phyloP scores from a whole-genome alignment of 2,888 invertebrate genomes.

The Drosophila falleni region DNA sequence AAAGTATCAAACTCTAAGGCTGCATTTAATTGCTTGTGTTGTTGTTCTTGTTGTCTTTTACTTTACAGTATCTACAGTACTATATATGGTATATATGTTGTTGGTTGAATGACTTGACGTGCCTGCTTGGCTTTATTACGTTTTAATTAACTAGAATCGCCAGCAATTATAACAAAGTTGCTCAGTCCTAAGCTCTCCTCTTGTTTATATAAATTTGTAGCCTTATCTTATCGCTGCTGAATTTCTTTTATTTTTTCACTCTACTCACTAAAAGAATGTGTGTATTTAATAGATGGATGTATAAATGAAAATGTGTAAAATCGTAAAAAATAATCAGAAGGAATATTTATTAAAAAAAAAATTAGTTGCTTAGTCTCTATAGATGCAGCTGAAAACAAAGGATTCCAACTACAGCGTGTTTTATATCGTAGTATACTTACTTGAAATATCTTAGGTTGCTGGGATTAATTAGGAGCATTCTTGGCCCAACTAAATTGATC shows the following conservation, averaged over 20 bases:
- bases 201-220: no score
- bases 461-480: conserved; percentile 50
- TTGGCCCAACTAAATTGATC: conserved; percentile 46
- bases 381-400: not conserved
- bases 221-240: no score
- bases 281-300: not conserved
- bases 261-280: no score
- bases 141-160: conserved; percentile 78
- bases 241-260: no score
- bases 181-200: conserved; percentile 36
- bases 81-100: no score
- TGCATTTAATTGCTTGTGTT: conserved; percentile 18
- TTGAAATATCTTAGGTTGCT: conserved; percentile 10
- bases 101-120: no score
- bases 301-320: no score
- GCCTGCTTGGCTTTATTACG: conserved; percentile 1
- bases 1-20: conserved; percentile 4
- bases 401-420: not conserved
- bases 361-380: no score
- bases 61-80: no score
- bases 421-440: not conserved
- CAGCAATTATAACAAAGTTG: conserved; percentile 44
- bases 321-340: no score
- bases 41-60: no score
- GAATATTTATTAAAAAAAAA: no score